Conservation (phyloP, 2,113 vertebrate genomes). For the Piliocolobus tephrosceles region DNA sequence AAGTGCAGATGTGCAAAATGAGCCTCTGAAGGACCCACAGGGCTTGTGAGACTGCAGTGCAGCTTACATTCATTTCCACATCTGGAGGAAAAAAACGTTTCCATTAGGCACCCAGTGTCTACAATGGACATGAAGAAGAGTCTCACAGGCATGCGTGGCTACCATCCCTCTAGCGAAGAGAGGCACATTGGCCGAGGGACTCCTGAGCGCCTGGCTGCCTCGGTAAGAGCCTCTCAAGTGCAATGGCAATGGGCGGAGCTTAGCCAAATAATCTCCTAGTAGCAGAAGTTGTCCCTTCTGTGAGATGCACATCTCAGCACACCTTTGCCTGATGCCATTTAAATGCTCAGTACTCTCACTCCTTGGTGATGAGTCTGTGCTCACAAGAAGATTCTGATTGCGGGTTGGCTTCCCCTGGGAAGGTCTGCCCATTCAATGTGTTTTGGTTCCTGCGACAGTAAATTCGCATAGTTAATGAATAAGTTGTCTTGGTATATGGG, state of each 20-base stretch:
- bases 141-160: accelerated
- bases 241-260: background rate
- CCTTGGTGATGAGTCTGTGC: background rate
- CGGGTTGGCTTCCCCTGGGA: background rate
- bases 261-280: background rate
- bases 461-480: background rate
- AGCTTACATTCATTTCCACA: too few relatives aligned
- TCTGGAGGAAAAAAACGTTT: background rate
- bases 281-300: background rate
- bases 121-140: background rate
- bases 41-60: background rate
- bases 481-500: background rate
- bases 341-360: background rate
- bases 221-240: background rate
- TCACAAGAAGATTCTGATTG: background rate
- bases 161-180: background rate
- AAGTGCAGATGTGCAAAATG: background rate
- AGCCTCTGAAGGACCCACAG: accelerated
- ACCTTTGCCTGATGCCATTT: background rate
- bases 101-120: background rate
- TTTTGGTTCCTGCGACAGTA: background rate
- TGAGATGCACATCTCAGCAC: too few relatives aligned
- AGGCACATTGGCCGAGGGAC: accelerated
- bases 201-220: accelerated
- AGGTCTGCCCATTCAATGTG: background rate